Conservation (phyloP, 2,797 vertebrate species). For the Dermochelys coriacea region DNA sequence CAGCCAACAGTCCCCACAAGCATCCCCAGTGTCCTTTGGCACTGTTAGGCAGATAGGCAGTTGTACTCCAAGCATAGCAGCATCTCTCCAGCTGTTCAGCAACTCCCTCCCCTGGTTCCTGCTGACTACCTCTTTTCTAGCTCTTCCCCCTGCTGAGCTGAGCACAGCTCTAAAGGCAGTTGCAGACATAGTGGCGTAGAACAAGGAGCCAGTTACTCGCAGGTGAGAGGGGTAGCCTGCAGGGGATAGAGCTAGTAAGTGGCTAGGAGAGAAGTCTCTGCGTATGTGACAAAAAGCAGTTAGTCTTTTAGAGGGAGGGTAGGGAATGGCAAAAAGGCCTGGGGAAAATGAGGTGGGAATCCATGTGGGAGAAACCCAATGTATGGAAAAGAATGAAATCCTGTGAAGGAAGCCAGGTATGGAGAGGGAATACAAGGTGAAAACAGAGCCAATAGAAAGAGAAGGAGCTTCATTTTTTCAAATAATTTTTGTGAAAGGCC, state of each 20-base stretch:
- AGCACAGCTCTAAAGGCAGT: slow-evolving; percentile 21
- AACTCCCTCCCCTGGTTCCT: slow-evolving; percentile 19
- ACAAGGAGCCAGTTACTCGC: not conserved
- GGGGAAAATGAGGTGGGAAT: not conserved
- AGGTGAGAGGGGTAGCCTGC: not conserved
- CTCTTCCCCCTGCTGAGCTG: slow-evolving; percentile 6
- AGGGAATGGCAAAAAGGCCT: not conserved
- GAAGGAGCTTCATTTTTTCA: not conserved
- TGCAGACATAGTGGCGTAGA: slow-evolving; percentile 11
- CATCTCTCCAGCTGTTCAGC: slow-evolving; percentile 45
- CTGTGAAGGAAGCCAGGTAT: not conserved
- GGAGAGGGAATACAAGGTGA: not conserved
- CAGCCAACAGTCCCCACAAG: slow-evolving; percentile 54
- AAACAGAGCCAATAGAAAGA: not conserved
- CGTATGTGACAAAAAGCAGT: not conserved
- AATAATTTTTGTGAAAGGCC: not conserved
- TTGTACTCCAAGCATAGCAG: slow-evolving; percentile 15
- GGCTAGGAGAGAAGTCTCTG: not conserved
- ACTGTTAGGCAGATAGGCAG: slow-evolving; percentile 54
- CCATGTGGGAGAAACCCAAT: not conserved
- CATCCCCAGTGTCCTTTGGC: slow-evolving; percentile 36
- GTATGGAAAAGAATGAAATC: not conserved
- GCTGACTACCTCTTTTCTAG: slow-evolving; percentile 38
- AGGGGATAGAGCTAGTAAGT: not conserved
- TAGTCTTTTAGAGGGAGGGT: not conserved